Conservation (phyloP, 2,113 vertebrate species). For the Trematocara variabile region DNA sequence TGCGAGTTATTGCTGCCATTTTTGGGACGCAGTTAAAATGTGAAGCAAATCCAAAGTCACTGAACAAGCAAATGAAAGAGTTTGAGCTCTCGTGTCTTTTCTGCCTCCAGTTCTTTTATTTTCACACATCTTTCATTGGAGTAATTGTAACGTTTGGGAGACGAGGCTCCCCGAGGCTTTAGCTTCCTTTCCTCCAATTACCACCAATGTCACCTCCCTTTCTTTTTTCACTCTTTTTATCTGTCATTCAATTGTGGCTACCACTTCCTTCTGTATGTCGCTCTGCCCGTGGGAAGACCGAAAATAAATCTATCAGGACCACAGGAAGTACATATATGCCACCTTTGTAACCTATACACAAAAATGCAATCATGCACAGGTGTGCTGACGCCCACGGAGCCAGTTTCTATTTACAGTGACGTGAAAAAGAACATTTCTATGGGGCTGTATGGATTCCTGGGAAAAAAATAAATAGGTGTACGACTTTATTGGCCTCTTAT, state of each 20-base stretch:
- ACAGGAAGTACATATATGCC: not conserved
- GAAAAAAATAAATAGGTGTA: not conserved
- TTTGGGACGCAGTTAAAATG: not conserved
- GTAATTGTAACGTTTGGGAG: not conserved
- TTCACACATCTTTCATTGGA: conserved; percentile 7
- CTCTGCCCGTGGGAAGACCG: not conserved
- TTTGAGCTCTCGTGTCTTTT: not conserved
- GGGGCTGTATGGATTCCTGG: not conserved
- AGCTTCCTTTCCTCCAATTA: conserved; percentile 53
- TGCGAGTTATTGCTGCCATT: not conserved
- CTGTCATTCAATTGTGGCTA: not conserved
- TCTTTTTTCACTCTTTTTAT: conserved; percentile 5
- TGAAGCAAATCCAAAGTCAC: not conserved
- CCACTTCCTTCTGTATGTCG: not conserved
- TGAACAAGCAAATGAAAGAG: not conserved
- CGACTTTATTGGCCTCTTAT: not conserved
- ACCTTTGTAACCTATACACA: not conserved
- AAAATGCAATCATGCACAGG: not conserved
- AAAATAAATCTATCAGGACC: not conserved
- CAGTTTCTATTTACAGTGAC: conserved; percentile 16
- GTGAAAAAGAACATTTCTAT: not conserved
- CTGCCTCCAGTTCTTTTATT: not conserved
- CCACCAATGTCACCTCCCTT: conserved; percentile 53
- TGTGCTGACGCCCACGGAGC: not conserved
- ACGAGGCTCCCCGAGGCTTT: conserved; percentile 22